phyloP scores from a whole-genome alignment of 2,888 invertebrate genomes.

The Alloscopus bannaensis region DNA sequence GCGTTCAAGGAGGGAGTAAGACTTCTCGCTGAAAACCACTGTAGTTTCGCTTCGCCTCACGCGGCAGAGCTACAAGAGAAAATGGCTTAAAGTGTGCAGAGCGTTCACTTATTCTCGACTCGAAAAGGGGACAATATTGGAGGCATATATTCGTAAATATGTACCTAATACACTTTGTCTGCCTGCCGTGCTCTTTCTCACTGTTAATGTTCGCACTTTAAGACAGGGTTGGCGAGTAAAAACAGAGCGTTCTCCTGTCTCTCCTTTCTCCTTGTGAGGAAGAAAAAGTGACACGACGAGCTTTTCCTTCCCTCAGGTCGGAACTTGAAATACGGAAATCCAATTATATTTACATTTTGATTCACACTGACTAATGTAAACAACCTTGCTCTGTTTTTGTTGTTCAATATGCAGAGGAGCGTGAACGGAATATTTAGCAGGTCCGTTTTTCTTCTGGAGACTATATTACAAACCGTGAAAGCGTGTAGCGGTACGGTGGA shows the following conservation, averaged over 20 bases:
- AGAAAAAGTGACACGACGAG: constrained; percentile 52
- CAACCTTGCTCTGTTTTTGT: constrained; percentile 12
- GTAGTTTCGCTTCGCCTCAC: no score
- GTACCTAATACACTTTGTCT: no score
- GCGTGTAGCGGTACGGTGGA: background rate
- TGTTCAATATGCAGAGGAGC: background rate
- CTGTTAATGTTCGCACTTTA: no score
- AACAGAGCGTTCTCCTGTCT: no score
- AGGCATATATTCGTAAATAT: no score
- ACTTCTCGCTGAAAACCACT: no score
- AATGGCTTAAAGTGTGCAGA: constrained; percentile 45
- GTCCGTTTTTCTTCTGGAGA: background rate
- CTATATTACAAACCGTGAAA: background rate
- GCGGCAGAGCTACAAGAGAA: constrained; percentile 2
- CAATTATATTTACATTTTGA: constrained; percentile 67
- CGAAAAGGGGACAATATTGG: no score
- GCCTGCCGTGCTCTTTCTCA: no score
- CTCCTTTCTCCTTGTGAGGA: no score
- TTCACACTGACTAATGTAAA: constrained; percentile 44
- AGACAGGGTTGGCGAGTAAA: no score
- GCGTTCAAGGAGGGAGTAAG: no score
- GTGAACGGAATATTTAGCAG: constrained; percentile 28
- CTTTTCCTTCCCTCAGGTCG: constrained; percentile 53
- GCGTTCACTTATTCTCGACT: no score
- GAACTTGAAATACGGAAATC: constrained; percentile 56